Conservation (phyloP, 2,888 invertebrate genomes). For the Tenodera sinensis region DNA sequence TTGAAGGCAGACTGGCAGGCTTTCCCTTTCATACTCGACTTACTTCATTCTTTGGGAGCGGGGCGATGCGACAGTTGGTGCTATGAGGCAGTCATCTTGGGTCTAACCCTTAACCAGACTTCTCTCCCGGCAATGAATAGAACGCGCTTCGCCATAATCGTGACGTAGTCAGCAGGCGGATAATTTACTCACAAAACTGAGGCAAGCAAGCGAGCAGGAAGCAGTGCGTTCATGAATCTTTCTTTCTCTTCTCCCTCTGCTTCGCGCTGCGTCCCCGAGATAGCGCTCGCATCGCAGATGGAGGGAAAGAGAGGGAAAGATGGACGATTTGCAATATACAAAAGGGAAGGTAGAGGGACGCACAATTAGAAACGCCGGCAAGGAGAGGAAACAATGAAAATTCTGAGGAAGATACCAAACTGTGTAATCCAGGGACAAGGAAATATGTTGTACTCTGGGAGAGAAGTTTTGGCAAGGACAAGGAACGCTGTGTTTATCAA, state of each 20-base stretch:
- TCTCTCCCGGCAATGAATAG: constrained; percentile 10
- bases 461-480: neutral
- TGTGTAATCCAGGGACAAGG: neutral
- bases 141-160: neutral
- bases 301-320: neutral
- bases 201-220: neutral
- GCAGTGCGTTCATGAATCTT: constrained; percentile 12
- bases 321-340: neutral
- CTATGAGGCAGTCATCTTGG: neutral
- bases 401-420: neutral
- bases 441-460: neutral
- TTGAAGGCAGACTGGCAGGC: neutral
- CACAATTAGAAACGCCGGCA: neutral
- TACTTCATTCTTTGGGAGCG: constrained; percentile 4
- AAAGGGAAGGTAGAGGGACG: neutral
- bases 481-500: neutral
- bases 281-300: neutral
- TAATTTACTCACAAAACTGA: constrained; percentile 16
- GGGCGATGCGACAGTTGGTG: constrained; percentile 4
- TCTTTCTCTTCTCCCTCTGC: neutral
- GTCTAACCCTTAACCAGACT: neutral
- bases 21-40: constrained; percentile 1
- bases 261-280: neutral
- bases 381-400: neutral
- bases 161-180: constrained; percentile 7